Evolutionary conservation across 2,797 vertebrate species (phyloP).

Genomic region (Potorous gilbertii): DNA sequence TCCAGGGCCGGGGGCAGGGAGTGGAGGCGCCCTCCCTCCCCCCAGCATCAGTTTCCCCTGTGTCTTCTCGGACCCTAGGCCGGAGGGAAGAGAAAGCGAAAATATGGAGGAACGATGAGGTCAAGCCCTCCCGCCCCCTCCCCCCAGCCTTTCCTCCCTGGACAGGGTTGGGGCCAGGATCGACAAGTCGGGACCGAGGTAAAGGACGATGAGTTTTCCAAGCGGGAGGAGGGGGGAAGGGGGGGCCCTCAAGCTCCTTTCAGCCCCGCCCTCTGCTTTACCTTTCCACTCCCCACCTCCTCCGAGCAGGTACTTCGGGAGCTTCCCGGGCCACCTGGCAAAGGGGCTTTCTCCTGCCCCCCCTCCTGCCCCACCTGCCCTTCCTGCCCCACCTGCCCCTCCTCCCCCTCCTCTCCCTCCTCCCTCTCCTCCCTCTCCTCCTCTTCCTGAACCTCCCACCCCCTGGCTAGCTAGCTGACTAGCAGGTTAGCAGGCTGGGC

Average conservation of each 20-base stretch:
- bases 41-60: not conserved
- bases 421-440: too few species aligned
- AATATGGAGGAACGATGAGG: too few species aligned
- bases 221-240: not conserved
- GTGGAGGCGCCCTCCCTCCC: not conserved
- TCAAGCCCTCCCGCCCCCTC: not conserved
- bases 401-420: too few species aligned
- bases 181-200: conserved; percentile 37
- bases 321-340: conserved; percentile 56
- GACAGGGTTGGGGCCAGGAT: not conserved
- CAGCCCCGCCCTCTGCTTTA: not conserved
- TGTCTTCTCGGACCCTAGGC: not conserved
- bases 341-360: conserved; percentile 59
- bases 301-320: not conserved
- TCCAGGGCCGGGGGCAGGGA: not conserved
- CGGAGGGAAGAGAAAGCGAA: not conserved
- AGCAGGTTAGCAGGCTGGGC: not conserved
- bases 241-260: conserved; percentile 32
- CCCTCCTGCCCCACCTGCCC: too few species aligned
- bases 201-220: conserved; percentile 59
- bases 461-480: too few species aligned
- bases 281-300: not conserved
- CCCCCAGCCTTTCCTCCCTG: conserved; percentile 16
- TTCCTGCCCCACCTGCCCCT: too few species aligned
- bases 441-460: too few species aligned